Percentiles rank a stretch among this genome's conserved stretches.
Evolutionary conservation across 2,888 invertebrate species (phyloP).

Genomic region (Lepidochrysops patricia): DNA sequence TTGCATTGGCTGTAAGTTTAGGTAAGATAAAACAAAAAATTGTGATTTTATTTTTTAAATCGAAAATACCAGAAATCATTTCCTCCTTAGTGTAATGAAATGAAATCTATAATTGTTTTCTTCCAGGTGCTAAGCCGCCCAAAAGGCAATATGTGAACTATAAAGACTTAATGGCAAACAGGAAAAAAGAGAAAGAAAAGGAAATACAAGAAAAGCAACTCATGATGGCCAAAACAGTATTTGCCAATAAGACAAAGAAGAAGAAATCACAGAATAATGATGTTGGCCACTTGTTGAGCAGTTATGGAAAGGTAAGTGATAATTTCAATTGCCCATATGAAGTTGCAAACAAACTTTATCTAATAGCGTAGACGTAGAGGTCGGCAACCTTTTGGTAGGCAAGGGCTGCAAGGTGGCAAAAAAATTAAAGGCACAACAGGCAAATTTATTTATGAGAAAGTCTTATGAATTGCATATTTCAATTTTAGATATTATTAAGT

Average conservation of each 20-base stretch:
- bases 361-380: too few relatives aligned
- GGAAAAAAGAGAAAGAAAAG: constrained; percentile 69
- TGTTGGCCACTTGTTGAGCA: constrained; percentile 60
- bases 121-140: constrained; percentile 83
- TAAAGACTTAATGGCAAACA: constrained; percentile 78
- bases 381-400: too few relatives aligned
- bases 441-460: too few relatives aligned
- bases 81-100: too few relatives aligned
- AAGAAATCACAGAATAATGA: constrained; percentile 57
- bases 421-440: too few relatives aligned
- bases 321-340: too few relatives aligned
- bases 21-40: constrained; percentile 53
- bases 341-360: too few relatives aligned
- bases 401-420: too few relatives aligned
- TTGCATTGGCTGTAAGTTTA: constrained; percentile 83
- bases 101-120: background rate
- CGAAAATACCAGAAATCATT: too few relatives aligned
- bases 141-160: constrained; percentile 82
- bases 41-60: too few relatives aligned
- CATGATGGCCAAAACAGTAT: constrained; percentile 75
- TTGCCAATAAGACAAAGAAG: constrained; percentile 70
- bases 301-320: constrained; percentile 58
- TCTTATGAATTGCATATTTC: too few relatives aligned
- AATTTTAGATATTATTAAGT: too few relatives aligned
- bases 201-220: constrained; percentile 63